Base-by-base conservation (phyloP, 2,888 invertebrate genomes). In the Hedya salicella region DNA sequence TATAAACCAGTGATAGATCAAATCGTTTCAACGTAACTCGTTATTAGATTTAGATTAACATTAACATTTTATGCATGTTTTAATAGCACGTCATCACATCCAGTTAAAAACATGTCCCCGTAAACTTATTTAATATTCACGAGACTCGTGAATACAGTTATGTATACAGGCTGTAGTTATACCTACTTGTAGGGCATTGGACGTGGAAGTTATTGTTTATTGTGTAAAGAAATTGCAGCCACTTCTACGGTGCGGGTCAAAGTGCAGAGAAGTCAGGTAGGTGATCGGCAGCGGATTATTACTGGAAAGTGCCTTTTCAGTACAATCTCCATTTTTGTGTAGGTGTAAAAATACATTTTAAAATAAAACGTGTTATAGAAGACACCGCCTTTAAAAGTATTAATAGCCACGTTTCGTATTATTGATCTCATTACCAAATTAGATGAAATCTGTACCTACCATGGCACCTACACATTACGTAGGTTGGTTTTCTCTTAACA, bases 51-150 rank as follows among this genome's bases (percentile, higher is more conserved):
- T 13, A 17, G 53, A 53, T 50, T 30, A 39, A 14, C 21, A 25
- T 25, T 25, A n/a, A n/a, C n/a, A 39, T 53, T 53, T 40, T 40
- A 54, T 54, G 54, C 25, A 42, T 54, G 25, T 40, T 32, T 53
- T 16, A 62, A 62, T 32, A 42, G 11, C 53, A 21, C 44, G 62
- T 53, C 52, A 61, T 40, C 25, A 46, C 32, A 48, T 48, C 39
- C 30, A 40, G 46, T 46, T 50, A 21, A 62, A n/a, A 46, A 16
- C 17, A 25, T 62, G 46, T 36, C 46, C 48, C 14, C 19, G 40
- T 42, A 39, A 25, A 44, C 57, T 50, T 57, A 32, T 46, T 64
- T 64, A 56, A 42, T 57, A 64, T 64, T 57, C 57, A 57, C 8
- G 16, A 57, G 42, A 16, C 32, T 57, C 50, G 9, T 64, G 36